Evolutionary conservation across 2,888 invertebrate genomes (phyloP).

Genomic region (Sarcophaga variegata): DNA sequence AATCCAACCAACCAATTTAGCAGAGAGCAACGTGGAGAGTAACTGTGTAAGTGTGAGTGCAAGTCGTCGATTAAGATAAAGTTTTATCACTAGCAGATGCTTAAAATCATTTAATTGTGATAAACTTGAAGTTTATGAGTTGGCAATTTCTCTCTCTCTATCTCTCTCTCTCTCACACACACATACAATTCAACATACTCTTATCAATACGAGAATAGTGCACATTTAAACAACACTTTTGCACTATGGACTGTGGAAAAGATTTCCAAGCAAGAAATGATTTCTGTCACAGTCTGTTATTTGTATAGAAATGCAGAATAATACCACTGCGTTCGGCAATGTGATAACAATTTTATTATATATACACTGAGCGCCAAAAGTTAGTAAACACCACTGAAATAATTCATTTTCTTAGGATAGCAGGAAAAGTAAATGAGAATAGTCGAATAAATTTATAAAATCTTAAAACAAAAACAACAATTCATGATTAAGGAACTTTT

Average conservation of each 20-base stretch:
- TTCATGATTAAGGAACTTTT: no score
- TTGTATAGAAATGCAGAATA: no score
- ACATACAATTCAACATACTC: not conserved
- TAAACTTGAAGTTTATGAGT: slow-evolving; percentile 71
- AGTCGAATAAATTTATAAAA: no score
- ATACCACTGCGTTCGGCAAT: no score
- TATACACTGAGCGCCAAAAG: no score
- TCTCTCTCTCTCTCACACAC: not conserved
- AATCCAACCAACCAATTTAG: slow-evolving; percentile 13
- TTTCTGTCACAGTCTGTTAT: no score
- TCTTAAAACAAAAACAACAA: no score
- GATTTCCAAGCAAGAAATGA: no score
- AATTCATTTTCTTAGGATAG: no score
- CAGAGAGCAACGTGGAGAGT: not conserved
- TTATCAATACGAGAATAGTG: slow-evolving; percentile 2
- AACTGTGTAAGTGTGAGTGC: slow-evolving; percentile 15
- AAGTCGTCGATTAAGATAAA: slow-evolving; percentile 64
- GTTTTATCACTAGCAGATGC: slow-evolving; percentile 67
- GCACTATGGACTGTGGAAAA: slow-evolving; percentile 29
- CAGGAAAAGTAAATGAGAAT: no score
- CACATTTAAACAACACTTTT: slow-evolving; percentile 6
- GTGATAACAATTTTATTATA: no score
- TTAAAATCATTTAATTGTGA: slow-evolving; percentile 72
- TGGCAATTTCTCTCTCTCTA: slow-evolving; percentile 62
- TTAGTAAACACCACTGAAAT: no score